Percentiles rank a stretch among this genome's conserved stretches.
Conservation (phyloP, 2,113 vertebrate genomes). For the Hydropotes inermis region DNA sequence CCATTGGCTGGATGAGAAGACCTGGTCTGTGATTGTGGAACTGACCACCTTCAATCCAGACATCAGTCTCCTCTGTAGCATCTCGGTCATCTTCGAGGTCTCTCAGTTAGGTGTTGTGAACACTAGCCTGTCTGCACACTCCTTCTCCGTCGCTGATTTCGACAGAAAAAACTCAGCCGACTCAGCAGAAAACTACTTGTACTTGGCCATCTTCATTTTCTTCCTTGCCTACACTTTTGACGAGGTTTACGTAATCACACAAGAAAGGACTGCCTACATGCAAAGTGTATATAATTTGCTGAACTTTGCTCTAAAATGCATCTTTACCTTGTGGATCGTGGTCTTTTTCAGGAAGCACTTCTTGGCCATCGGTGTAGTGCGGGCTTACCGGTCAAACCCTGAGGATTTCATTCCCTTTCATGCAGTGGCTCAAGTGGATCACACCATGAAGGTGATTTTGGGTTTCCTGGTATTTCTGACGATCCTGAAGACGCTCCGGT, state of each 20-base stretch:
- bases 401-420: conserved; percentile 77
- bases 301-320: conserved; percentile 63
- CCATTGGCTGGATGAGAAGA: conserved; percentile 79
- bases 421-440: conserved; percentile 65
- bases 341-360: conserved; percentile 62
- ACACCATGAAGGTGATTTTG: conserved; percentile 48
- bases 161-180: background rate
- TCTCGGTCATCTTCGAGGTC: conserved; percentile 75
- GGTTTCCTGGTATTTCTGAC: conserved; percentile 76
- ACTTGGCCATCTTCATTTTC: conserved; percentile 41
- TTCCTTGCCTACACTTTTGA: conserved; percentile 42
- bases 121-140: conserved; percentile 57
- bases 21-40: conserved; percentile 79
- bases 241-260: conserved; percentile 30
- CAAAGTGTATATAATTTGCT: conserved; percentile 54
- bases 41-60: conserved; percentile 74
- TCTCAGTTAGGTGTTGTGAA: conserved; percentile 71
- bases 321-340: conserved; percentile 48
- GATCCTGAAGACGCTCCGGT: conserved; percentile 77
- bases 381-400: conserved; percentile 30
- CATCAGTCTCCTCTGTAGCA: conserved; percentile 71
- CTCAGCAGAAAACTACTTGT: conserved; percentile 41
- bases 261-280: conserved; percentile 55
- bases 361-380: conserved; percentile 34
- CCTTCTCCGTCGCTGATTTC: conserved; percentile 71